Conservation (phyloP, 1,140 invertebrate genomes). For the Episyrphus balteatus region DNA sequence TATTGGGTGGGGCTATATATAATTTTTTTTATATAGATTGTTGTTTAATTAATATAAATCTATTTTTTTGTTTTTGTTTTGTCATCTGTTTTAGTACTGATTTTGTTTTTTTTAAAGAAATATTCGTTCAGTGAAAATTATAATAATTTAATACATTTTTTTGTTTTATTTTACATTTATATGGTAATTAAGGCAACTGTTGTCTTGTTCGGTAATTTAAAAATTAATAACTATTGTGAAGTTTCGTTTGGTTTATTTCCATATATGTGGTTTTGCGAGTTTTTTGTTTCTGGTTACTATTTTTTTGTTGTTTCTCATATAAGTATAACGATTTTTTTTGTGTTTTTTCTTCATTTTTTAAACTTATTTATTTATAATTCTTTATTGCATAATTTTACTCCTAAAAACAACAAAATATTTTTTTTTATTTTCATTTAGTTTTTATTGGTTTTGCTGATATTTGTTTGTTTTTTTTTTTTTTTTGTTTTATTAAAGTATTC, state of each 20-base stretch:
- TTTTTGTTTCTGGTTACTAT: no score
- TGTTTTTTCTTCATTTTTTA: neutral
- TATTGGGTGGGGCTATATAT: no score
- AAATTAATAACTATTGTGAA: slow-evolving; percentile 1
- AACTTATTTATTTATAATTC: slow-evolving; percentile 9
- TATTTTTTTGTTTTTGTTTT: neutral
- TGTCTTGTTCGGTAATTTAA: neutral
- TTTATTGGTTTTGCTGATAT: no score
- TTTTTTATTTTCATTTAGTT: slow-evolving; percentile 5
- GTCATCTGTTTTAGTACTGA: no score
- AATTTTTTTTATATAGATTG: no score
- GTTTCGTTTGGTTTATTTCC: slow-evolving; percentile 3
- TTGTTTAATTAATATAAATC: neutral
- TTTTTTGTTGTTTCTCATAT: neutral
- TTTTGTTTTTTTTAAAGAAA: neutral
- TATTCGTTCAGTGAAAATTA: neutral
- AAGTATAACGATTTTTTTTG: slow-evolving; percentile 6
- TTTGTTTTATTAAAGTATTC: no score
- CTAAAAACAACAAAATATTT: slow-evolving; percentile 35
- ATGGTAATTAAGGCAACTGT: no score
- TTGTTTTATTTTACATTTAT: no score
- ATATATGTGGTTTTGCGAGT: slow-evolving; percentile 10
- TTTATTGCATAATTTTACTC: slow-evolving; percentile 21
- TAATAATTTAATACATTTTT: neutral
- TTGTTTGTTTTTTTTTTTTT: no score